Evolutionary conservation across 2,113 vertebrate species (phyloP), one percentile per base, ranked within the genome.

Genomic region (Sisor rabdophorus): DNA sequence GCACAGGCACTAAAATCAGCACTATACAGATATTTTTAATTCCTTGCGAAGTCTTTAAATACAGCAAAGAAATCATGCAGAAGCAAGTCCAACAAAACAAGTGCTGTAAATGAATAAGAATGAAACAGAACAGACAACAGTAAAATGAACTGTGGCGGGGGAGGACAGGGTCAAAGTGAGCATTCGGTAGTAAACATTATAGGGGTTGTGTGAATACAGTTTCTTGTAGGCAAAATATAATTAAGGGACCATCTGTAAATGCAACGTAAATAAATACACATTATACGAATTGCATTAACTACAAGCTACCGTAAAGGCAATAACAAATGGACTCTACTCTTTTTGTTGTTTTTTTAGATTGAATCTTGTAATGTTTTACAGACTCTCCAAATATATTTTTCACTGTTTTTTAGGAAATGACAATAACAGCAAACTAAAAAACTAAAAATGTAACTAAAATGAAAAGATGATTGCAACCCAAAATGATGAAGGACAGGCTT

Each of bases 401-500:
- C 77, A 67, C 73, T 75, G 15, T 32, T 65, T 44, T 72, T 76
- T 30, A 59, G 47, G 30, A 60, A 73, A 63, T 54, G 59, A 68
- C 36, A 60, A 78, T 11, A 64, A 32, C 63, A 20, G 55, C 55
- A 56, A 79, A 72, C 22, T 54, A 20, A 81, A 79, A n/a, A 40
- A 63, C 32, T 40, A 76, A 53, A 44, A 36, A 71, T 36, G 69
- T 76, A 78, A 30, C 22, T 75, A 60, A 83, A 84, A 71, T 65
- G 81, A 90, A 92, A 89, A 89, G 87, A 93, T 91, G 89, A 91
- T 91, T 86, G 86, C 83, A 92, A 91, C 90, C 81, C 89, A 89
- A 79, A 89, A 85, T 88, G 83, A 93, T 90, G 89, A 71, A 91
- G 89, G 92, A 90, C 89, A 93, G 90, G 88, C 89, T 90, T 86